These are phyloP conservation scores for Oenanthe melanoleuca DNA, from an alignment of 2,113 vertebrate species.

Conservation along the genomic window DNA sequence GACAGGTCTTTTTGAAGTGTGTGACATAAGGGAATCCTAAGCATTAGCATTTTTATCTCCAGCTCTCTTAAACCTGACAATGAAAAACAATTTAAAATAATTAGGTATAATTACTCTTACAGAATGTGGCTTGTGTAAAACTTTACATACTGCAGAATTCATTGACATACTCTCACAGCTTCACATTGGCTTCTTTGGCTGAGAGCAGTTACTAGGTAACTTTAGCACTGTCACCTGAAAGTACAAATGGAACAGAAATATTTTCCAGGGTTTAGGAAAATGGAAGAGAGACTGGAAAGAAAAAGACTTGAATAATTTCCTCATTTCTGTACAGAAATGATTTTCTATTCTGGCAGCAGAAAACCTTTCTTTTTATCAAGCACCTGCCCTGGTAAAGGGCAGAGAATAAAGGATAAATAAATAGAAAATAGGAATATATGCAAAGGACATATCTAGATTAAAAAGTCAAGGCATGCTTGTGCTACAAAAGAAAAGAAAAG, in stretches of 20 bases:
- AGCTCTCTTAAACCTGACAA: neutral
- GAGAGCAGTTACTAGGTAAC: neutral
- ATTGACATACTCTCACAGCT: neutral
- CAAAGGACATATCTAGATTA: neutral
- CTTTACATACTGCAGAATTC: neutral
- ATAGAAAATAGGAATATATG: neutral
- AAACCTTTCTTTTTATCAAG: neutral
- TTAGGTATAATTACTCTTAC: neutral
- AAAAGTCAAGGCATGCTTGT: neutral
- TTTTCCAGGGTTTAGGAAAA: neutral
- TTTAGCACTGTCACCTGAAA: neutral
- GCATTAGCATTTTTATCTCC: neutral
- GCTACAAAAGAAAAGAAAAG: neutral
- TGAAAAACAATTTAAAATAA: neutral
- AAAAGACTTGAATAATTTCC: neutral
- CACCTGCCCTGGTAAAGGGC: neutral
- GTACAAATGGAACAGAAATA: neutral
- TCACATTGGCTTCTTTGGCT: neutral
- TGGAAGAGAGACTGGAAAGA: neutral
- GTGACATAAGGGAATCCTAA: neutral
- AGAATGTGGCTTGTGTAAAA: neutral
- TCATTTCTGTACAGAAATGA: neutral
- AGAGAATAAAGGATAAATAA: neutral
- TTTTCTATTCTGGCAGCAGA: neutral
- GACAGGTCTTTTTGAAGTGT: neutral